Evolutionary conservation across 2,888 invertebrate genomes (phyloP), one percentile per base, ranked within the genome.

Genomic region (Lycocerus yunnanus): DNA sequence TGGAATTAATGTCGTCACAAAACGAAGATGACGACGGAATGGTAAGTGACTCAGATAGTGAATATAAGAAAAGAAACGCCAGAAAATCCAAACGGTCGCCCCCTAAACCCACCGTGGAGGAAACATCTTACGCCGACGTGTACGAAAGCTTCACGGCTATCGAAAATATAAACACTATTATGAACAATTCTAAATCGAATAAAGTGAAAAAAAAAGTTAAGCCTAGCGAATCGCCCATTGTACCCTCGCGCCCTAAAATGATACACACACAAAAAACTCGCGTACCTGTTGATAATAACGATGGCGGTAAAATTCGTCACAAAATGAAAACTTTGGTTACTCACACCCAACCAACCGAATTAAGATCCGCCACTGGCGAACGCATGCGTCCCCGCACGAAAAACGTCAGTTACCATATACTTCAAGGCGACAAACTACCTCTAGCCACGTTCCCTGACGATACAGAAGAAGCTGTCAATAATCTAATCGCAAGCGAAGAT

Each of bases 191-290:
- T n/a, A 77, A 77, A 69, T 68, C 75, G 14, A 79, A 77, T 16
- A 80, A 83, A 72, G 76, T 83, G 72, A 83, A 83, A 60, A 83
- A 86, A 59, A 88, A 87, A 74, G 82, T 85, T 4, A 86, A 82
- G 82, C 43, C 43, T 6, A 80, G 27, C 8, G 80, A 82, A 71
- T 75, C 66, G 58, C 75, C 81, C 80, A 73, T 84, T 79, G 84
- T 86, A 67, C 88, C 89, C 8, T 88, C 90, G 1, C 88, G 93
- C 24, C 93, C 93, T 3, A 92, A 92, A 82, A 94, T 94, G 94
- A 94, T 94, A 80, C 94, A 94, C 84, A 94, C 94, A 0, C 92
- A 93, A 83, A 92, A 91, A 81, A 89, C 90, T 58, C 86, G 89
- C 43, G 88, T 90, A 2, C 86, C 90, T 0, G 88, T 89, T 1